phyloP scores from a whole-genome alignment of 2,797 vertebrate species.

The Kryptolebias ocellatus region DNA sequence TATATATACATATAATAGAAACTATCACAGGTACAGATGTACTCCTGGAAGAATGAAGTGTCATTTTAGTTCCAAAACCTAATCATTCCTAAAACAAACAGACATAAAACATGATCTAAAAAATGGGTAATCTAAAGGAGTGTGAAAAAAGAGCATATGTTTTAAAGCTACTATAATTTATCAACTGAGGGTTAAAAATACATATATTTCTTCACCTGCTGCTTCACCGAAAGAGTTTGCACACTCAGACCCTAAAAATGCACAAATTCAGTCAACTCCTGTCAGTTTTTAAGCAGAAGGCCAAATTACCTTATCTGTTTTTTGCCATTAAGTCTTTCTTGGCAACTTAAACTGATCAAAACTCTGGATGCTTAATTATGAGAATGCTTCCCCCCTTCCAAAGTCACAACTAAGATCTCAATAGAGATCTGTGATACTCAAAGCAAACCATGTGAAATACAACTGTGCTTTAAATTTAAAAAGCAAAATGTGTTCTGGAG shows the following conservation, averaged over 20 bases:
- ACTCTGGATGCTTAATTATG: constrained; percentile 26
- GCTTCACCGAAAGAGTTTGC: constrained; percentile 4
- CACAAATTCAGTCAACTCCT: constrained; percentile 11
- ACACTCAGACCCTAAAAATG: neutral
- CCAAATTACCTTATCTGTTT: constrained; percentile 25
- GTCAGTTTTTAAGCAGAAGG: constrained; percentile 17
- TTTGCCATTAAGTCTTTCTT: constrained; percentile 15
- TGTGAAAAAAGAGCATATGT: neutral
- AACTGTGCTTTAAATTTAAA: constrained; percentile 43
- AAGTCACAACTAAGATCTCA: constrained; percentile 29
- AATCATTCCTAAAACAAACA: neutral
- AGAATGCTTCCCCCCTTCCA: constrained; percentile 21
- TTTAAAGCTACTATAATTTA: neutral
- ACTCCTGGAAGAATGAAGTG: too few species aligned
- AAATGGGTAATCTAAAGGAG: neutral
- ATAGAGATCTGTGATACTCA: constrained; percentile 31
- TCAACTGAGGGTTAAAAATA: too few species aligned
- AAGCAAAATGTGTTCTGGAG: constrained; percentile 34
- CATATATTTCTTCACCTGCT: neutral
- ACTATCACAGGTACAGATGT: too few species aligned
- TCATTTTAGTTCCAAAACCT: too few species aligned
- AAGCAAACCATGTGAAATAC: constrained; percentile 32
- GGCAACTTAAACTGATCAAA: constrained; percentile 31
- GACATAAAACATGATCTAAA: neutral
- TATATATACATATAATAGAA: too few species aligned